Base-by-base conservation (phyloP, 2,113 vertebrate species). In the Corvus cornix region DNA sequence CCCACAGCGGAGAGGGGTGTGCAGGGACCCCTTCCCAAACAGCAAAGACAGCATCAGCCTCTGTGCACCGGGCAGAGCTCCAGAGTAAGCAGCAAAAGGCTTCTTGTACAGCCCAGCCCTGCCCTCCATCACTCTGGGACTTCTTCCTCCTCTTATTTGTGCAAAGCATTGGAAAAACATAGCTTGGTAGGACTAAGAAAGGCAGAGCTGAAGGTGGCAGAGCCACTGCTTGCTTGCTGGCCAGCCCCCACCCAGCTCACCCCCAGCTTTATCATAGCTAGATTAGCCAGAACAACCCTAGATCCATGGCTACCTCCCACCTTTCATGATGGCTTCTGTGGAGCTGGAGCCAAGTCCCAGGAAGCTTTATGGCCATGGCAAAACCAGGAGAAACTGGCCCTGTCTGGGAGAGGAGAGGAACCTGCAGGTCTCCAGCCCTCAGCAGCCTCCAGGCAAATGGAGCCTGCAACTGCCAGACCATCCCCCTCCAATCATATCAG, bases 61-160 rank as follows among this genome's bases (percentile, higher is more conserved):
- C 41, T 1, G 1, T 69, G 11, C 23, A 30, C 60, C 0, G 13
- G 92, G 96, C 83, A 97, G 24, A 78, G 52, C 35, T 95, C 95
- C 95, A 96, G 86, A 90, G 76, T 85, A 97, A 97, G 90, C 96
- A 97, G 79, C 1, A 2, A 30, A 55, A 85, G 48, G 55, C 85
- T 95, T 43, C 67, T 77, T 22, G n/a, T 56, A 84, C 63, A 84
- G 64, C 52, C 55, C 21, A 10, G 92, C 95, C 95, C 95, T 93
- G 90, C 91, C 90, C 60, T 97, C 64, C 83, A 53, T 92, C 86
- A 3, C 95, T 74, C 94, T 86, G 86, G 96, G 96, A 94, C 76
- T 88, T 92, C 96, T 96, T 95, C 95, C 94, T 95, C 76, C 48
- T 93, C 59, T 77, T 96, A 90, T 97, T 96, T 97, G 56, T 86